Evolutionary conservation across 2,797 vertebrate species (phyloP), one percentile per base, ranked within the genome.

Genomic region (Syngnathus acus): DNA sequence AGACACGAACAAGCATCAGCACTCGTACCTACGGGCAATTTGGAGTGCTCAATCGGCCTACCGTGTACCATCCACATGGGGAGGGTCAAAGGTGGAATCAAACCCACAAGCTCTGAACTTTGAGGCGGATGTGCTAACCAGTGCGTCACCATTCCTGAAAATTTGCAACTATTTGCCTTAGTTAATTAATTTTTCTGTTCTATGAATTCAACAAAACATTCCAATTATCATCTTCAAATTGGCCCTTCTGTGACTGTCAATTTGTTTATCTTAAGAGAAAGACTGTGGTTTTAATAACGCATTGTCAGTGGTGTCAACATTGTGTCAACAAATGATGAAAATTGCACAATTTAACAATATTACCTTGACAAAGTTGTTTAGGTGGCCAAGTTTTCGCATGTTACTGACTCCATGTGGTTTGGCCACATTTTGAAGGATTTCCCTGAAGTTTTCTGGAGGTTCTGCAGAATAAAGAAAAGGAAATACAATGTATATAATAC

Each of bases 311-410:
- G 43, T 59, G 43, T 53, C 53, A 63, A 59, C 19, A 19, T 26
- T 42, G 19, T n/a, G 13, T n/a, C 5, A 21, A 45, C 2, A 45
- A 43, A 21, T 62, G 21, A 3, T 62, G 21, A 47, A 48, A 60
- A 53, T 5, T 26, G 53, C 21, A 55, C 23, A 67, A 61, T 16
- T n/a, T 42, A 16, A 65, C 55, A 64, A 62, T 21, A 0, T 88
- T 92, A 98, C 97, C 95, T 99, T 99, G 80, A 96, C 95, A 79
- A 99, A 98, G 89, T 99, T 99, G 93, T 99, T 99, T 90, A 99
- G 90, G 87, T 99, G 97, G 82, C 97, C 97, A 74, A 99, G 80
- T 89, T 99, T 99, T 81, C 97, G 94, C 96, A 98, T 98, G 89
- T 99, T 99, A 88, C 94, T 98, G 79, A 99, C 95, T 17, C 97